These are phyloP conservation scores for Hydraecia micacea DNA, from an alignment of 2,888 invertebrate genomes.

Conservation along the genomic window DNA sequence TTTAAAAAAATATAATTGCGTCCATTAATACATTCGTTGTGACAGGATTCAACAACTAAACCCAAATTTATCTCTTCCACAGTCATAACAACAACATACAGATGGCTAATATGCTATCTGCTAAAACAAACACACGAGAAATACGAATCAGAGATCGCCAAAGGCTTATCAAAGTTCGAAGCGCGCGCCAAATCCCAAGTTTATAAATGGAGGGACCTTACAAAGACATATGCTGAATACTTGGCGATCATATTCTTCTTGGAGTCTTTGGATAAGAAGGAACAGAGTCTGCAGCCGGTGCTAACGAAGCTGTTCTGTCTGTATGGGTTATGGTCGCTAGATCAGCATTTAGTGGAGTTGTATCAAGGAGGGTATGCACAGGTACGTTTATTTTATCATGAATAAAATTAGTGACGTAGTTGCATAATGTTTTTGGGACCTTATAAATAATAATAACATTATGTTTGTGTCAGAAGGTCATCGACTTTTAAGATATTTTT, in stretches of 20 bases:
- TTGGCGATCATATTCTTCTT: conserved; percentile 90
- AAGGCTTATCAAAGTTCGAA: conserved; percentile 92
- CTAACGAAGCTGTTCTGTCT: conserved; percentile 85
- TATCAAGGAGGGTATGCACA: conserved; percentile 92
- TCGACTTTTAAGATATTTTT: no score
- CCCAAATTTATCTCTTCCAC: conserved; percentile 47
- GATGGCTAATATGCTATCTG: conserved; percentile 96
- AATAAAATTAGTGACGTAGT: no score
- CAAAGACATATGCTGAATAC: conserved; percentile 94
- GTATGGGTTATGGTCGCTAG: conserved; percentile 88
- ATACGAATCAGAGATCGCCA: conserved; percentile 89
- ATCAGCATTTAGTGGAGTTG: conserved; percentile 93
- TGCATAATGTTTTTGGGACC: no score
- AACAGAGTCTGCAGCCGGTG: conserved; percentile 82
- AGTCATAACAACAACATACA: conserved; percentile 93
- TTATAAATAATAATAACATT: no score
- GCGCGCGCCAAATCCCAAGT: conserved; percentile 96
- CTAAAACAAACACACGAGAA: conserved; percentile 92
- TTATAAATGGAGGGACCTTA: conserved; percentile 93
- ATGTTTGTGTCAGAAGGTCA: no score
- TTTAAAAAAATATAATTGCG: not conserved
- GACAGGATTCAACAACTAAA: not conserved
- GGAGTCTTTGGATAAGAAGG: conserved; percentile 83
- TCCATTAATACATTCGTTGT: not conserved
- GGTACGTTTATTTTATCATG: no score